Evolutionary conservation across 2,888 invertebrate genomes (phyloP).

Genomic region (Liodrosophila aerea): DNA sequence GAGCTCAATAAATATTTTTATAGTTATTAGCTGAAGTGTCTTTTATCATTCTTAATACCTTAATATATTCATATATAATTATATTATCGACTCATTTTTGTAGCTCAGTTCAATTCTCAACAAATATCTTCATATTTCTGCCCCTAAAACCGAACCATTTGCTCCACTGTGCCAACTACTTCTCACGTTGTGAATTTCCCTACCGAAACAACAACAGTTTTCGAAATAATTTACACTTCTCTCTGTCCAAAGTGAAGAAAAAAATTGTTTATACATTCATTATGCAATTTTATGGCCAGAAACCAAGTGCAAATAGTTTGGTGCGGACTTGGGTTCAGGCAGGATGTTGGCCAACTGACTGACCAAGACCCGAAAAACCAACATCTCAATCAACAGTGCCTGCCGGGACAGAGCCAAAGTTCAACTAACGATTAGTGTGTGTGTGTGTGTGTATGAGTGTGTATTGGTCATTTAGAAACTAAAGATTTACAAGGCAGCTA

Average conservation of each 20-base stretch:
- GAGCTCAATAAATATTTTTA: no score
- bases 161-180: conserved; percentile 5
- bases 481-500: conserved; percentile 21
- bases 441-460: conserved; percentile 14
- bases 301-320: conserved; percentile 72
- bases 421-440: conserved; percentile 58
- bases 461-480: conserved; percentile 56
- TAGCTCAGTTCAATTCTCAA: no score
- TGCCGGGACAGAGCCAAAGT: conserved; percentile 41
- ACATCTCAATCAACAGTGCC: conserved; percentile 65
- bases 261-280: conserved; percentile 55
- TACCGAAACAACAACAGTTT: conserved; percentile 29
- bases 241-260: conserved; percentile 16
- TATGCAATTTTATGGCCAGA: conserved; percentile 67
- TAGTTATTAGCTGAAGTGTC: no score
- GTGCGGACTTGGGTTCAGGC: conserved; percentile 35
- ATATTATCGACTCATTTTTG: no score
- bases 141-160: background rate
- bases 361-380: conserved; percentile 45
- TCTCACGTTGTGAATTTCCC: conserved; percentile 9
- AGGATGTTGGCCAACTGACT: conserved; percentile 3
- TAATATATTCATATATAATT: no score
- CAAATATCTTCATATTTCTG: no score
- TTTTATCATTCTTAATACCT: no score
- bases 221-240: conserved; percentile 56